Percentiles rank a stretch among this genome's conserved stretches.
Evolutionary conservation across 2,888 invertebrate genomes (phyloP).

Genomic region (Diogma glabrata): DNA sequence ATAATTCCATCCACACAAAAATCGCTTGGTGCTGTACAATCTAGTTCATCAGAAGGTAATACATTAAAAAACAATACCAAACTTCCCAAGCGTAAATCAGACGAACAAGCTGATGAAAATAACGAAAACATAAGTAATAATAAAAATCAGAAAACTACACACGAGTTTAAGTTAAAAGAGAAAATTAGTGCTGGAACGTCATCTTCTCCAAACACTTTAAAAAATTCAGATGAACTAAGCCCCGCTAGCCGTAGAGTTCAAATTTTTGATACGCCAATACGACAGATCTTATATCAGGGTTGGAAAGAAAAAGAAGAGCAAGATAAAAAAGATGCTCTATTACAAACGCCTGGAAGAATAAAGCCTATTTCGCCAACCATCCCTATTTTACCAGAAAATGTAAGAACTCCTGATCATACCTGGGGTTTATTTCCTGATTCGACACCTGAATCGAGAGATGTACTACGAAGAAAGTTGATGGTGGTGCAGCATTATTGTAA

Average conservation of each 20-base stretch:
- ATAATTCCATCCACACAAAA: constrained; percentile 5
- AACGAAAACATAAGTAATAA: not conserved
- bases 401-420: not conserved
- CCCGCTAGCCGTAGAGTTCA: constrained; percentile 11
- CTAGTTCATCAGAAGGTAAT: not conserved
- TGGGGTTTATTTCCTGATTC: not conserved
- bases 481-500: not conserved
- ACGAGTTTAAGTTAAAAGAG: too few species aligned
- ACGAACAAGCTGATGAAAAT: not conserved
- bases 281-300: constrained; percentile 14
- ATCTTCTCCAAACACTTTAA: not conserved
- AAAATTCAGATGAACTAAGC: not conserved
- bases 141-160: not conserved
- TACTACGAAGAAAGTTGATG: not conserved
- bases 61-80: too few species aligned
- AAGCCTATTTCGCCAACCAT: too few species aligned
- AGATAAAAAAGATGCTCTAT: constrained; percentile 18
- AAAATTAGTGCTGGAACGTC: not conserved
- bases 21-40: not conserved
- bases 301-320: constrained; percentile 16
- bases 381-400: constrained; percentile 32
- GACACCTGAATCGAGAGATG: not conserved
- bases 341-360: constrained; percentile 24
- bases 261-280: constrained; percentile 15
- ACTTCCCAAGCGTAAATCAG: constrained; percentile 6